Conservation (phyloP, 2,113 vertebrate genomes). For the Irena cyanogastra region DNA sequence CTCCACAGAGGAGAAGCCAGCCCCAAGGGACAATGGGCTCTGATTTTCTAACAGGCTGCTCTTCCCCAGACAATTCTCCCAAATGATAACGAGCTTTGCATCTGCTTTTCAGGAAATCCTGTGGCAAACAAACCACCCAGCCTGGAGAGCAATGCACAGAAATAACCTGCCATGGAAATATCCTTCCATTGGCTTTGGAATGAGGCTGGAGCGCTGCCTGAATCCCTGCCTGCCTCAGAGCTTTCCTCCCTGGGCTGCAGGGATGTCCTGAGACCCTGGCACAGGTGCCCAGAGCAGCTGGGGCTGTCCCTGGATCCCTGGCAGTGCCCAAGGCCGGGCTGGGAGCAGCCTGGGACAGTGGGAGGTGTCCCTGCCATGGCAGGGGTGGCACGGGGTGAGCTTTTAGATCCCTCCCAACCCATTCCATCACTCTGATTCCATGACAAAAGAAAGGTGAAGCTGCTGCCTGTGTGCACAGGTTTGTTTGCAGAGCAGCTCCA, state of each 20-base stretch:
- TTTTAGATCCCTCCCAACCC: background rate
- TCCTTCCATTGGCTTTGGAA: background rate
- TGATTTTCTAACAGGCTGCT: background rate
- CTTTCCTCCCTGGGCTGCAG: background rate
- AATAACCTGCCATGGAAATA: background rate
- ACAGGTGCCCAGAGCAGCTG: background rate
- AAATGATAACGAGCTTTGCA: background rate
- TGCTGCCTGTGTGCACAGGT: background rate
- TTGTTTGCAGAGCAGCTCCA: background rate
- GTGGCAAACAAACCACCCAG: background rate
- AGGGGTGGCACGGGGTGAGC: rapidly evolving
- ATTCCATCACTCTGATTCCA: background rate
- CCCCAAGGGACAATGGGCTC: background rate
- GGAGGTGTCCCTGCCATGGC: background rate
- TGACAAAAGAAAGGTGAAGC: background rate
- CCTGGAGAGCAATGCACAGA: rapidly evolving
- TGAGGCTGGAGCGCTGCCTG: background rate
- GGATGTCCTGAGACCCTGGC: background rate
- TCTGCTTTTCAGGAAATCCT: background rate
- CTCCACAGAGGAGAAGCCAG: background rate
- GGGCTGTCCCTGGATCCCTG: background rate
- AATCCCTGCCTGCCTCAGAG: background rate
- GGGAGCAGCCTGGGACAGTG: background rate
- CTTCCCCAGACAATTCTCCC: background rate
- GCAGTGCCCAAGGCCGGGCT: background rate